phyloP scores from a whole-genome alignment of 2,113 vertebrate genomes.

The Cephalopholis sonnerati region DNA sequence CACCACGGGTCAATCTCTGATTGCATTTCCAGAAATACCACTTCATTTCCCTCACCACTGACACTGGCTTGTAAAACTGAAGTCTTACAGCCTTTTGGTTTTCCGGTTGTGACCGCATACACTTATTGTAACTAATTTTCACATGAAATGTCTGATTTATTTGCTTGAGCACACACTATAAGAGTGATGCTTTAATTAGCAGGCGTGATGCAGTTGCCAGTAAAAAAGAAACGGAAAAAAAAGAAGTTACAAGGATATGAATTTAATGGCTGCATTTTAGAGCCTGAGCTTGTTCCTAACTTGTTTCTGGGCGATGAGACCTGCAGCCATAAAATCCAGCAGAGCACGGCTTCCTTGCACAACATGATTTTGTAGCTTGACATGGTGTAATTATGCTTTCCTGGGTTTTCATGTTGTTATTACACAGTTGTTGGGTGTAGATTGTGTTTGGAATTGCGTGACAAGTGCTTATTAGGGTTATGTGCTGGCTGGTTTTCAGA shows the following conservation, averaged over 20 bases:
- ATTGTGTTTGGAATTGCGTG: conserved; percentile 38
- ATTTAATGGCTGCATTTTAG: conserved; percentile 27
- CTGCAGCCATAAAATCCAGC: conserved; percentile 29
- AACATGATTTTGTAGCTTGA: conserved; percentile 33
- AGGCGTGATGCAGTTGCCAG: conserved; percentile 17
- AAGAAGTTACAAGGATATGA: conserved; percentile 11
- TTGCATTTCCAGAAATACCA: conserved; percentile 61
- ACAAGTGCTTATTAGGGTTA: conserved; percentile 52
- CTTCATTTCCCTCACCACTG: conserved; percentile 43
- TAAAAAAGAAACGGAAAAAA: neutral
- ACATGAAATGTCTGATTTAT: conserved; percentile 7
- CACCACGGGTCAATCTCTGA: conserved; percentile 45
- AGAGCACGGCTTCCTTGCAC: conserved; percentile 10
- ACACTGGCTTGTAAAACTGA: conserved; percentile 60
- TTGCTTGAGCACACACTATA: neutral
- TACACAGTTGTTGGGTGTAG: conserved; percentile 25
- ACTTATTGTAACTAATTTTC: conserved; percentile 28
- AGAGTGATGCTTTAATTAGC: conserved; percentile 50
- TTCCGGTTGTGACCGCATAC: conserved; percentile 50
- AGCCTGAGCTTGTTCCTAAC: conserved; percentile 42
- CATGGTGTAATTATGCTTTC: conserved; percentile 53
- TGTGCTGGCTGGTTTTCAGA: conserved; percentile 20
- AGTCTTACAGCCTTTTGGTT: conserved; percentile 47
- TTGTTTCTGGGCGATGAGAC: conserved; percentile 35
- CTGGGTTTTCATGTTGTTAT: conserved; percentile 40